Evolutionary conservation across 2,888 invertebrate genomes (phyloP).

Genomic region (Acrobeloides nanus): DNA sequence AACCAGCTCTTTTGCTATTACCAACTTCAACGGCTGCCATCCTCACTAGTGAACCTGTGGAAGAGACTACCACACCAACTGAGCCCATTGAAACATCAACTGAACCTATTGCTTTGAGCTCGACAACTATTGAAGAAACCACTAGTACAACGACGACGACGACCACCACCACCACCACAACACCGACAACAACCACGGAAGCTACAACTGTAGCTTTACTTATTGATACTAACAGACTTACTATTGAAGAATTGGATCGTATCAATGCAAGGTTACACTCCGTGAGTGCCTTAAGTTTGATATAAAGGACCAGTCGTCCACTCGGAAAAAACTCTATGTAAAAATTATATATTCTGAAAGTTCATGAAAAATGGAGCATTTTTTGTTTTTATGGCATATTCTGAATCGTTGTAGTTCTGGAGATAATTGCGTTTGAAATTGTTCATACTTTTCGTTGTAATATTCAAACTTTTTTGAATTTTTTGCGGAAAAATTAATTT

Average conservation of each 20-base stretch:
- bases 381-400: too few relatives aligned
- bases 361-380: too few relatives aligned
- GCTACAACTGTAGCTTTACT: constrained; percentile 2
- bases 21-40: too few relatives aligned
- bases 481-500: too few relatives aligned
- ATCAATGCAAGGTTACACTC: constrained; percentile 6
- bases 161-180: constrained; percentile 7
- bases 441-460: too few relatives aligned
- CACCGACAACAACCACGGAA: constrained; percentile 5
- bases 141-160: constrained; percentile 10
- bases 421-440: too few relatives aligned
- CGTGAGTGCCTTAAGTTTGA: constrained; percentile 5
- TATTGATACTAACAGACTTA: too few relatives aligned
- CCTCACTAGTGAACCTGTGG: neutral
- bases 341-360: too few relatives aligned
- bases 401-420: too few relatives aligned
- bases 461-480: too few relatives aligned
- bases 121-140: constrained; percentile 5
- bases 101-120: neutral
- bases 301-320: constrained; percentile 3
- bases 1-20: too few relatives aligned
- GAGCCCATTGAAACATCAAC: neutral
- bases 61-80: constrained; percentile 10
- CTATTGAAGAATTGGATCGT: constrained; percentile 3
- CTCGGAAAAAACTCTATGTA: too few relatives aligned